These are phyloP conservation scores for Trichechus manatus DNA, from an alignment of 2,113 vertebrate species.

Conservation along the genomic window DNA sequence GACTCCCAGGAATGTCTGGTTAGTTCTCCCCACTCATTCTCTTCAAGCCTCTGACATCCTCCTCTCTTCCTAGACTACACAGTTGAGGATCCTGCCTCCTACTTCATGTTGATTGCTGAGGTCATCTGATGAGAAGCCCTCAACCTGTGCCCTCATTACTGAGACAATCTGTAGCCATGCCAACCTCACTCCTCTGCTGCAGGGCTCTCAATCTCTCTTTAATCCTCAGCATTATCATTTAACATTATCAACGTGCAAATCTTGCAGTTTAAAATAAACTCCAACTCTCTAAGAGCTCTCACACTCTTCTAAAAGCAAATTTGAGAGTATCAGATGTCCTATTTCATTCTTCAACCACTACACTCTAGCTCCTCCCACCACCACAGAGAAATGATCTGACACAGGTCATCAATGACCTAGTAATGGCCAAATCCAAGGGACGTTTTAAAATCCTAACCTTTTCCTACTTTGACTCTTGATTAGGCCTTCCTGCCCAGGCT, in stretches of 20 bases:
- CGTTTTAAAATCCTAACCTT: fast-evolving
- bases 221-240: no score
- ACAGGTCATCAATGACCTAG: not conserved
- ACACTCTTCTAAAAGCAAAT: not conserved
- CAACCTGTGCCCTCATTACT: fast-evolving
- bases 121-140: no score
- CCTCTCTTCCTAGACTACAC: not conserved
- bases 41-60: fast-evolving
- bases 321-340: not conserved
- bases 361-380: not conserved
- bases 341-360: not conserved
- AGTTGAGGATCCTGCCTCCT: no score
- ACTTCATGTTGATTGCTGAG: not conserved
- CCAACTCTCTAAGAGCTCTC: no score
- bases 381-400: not conserved
- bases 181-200: not conserved
- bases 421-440: not conserved
- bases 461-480: not conserved
- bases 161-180: not conserved
- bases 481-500: not conserved
- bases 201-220: not conserved
- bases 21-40: not conserved
- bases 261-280: not conserved
- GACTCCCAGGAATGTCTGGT: no score
- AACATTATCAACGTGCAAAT: not conserved